A percentile compares a stretch with the other conserved stretches of the same genome.
Evolutionary conservation across 2,797 vertebrate species (phyloP).

Genomic region (Melanotaenia nigrans): DNA sequence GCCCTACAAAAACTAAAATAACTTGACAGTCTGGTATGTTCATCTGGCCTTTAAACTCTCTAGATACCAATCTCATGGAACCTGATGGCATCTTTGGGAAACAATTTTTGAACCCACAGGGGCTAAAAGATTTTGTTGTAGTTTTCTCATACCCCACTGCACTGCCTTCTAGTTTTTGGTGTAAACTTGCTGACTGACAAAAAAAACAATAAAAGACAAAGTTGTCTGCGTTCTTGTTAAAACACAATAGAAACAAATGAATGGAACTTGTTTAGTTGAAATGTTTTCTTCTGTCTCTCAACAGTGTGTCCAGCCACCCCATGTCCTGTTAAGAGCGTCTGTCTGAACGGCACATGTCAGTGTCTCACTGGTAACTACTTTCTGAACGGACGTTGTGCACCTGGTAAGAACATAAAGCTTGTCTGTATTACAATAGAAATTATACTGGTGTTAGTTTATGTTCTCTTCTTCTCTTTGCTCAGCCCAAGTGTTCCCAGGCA

Average conservation of each 20-base stretch:
- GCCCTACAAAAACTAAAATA: not conserved
- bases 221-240: not conserved
- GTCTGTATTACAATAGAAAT: not conserved
- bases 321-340: constrained; percentile 72
- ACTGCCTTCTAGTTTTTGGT: not conserved
- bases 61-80: too few species aligned
- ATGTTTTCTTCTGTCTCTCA: not conserved
- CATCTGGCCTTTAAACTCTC: too few species aligned
- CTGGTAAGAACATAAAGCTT: constrained; percentile 58
- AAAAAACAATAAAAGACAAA: not conserved
- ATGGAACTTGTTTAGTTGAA: not conserved
- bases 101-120: too few species aligned
- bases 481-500: constrained; percentile 80
- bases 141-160: too few species aligned
- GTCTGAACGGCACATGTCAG: constrained; percentile 73
- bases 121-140: too few species aligned
- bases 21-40: not conserved
- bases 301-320: constrained; percentile 65
- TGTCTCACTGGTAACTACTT: constrained; percentile 76
- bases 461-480: not conserved
- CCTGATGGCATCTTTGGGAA: too few species aligned
- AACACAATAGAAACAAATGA: not conserved
- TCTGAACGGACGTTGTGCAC: constrained; percentile 48
- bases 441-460: not conserved
- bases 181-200: not conserved